Conservation (phyloP, 2,113 vertebrate species). For the Lophotis ruficrista region DNA sequence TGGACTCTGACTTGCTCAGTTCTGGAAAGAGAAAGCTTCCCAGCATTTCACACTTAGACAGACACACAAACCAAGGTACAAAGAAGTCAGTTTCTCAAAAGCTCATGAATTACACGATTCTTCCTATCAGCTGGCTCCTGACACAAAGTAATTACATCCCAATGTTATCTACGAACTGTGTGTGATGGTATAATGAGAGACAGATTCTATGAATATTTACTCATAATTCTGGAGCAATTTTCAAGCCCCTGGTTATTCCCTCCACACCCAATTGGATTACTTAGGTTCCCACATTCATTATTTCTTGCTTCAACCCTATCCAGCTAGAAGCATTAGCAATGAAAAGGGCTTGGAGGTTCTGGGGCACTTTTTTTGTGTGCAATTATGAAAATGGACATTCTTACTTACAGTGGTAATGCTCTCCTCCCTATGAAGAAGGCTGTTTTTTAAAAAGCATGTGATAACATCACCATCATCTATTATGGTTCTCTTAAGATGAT, state of each 20-base stretch:
- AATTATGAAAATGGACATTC: background rate
- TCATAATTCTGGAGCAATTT: background rate
- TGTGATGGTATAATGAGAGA: background rate
- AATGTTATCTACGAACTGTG: background rate
- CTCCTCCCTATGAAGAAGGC: background rate
- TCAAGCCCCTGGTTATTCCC: background rate
- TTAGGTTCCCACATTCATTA: background rate
- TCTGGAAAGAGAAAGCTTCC: background rate
- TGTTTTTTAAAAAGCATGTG: background rate
- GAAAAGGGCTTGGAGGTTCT: background rate
- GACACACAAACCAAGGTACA: background rate
- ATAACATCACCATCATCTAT: conserved; percentile 2
- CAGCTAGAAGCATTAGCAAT: background rate
- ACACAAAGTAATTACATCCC: background rate
- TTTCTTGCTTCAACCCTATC: background rate
- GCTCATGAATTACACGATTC: background rate
- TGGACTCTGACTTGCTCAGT: background rate
- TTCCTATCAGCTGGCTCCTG: background rate
- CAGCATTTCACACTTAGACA: background rate
- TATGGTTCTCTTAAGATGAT: background rate
- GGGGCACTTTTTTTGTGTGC: background rate
- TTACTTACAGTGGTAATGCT: background rate
- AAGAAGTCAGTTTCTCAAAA: background rate
- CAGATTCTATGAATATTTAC: background rate
- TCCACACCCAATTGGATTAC: background rate